Evolutionary conservation across 2,113 vertebrate species (phyloP).

Genomic region (Mustela lutreola): DNA sequence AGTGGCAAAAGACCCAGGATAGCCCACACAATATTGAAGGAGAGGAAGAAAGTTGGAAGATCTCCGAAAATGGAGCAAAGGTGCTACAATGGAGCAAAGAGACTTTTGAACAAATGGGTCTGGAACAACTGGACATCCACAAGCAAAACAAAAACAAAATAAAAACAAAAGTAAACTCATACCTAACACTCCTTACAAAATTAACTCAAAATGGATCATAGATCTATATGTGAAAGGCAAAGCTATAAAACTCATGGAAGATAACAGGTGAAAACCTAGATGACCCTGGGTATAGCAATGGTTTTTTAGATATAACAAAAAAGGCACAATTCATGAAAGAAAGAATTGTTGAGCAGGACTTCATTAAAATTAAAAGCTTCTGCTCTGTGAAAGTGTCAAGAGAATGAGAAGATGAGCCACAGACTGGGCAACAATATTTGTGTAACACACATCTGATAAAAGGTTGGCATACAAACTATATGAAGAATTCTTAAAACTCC

Average conservation of each 20-base stretch:
- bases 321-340: neutral
- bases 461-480: neutral
- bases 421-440: neutral
- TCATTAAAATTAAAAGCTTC: neutral
- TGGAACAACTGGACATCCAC: neutral
- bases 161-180: neutral
- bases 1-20: neutral
- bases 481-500: neutral
- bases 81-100: neutral
- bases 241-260: neutral
- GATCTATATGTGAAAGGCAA: neutral
- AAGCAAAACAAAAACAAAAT: neutral
- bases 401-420: neutral
- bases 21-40: neutral
- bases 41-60: neutral
- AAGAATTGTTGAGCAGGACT: neutral
- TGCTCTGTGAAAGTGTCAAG: neutral
- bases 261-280: neutral
- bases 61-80: neutral
- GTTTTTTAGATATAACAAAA: neutral
- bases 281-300: neutral
- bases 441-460: neutral
- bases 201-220: neutral
- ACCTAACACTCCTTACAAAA: neutral
- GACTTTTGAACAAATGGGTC: neutral